Evolutionary conservation across 2,888 invertebrate species (phyloP), one percentile per base, ranked within the genome.

Genomic region (Orchesella flavescens): DNA sequence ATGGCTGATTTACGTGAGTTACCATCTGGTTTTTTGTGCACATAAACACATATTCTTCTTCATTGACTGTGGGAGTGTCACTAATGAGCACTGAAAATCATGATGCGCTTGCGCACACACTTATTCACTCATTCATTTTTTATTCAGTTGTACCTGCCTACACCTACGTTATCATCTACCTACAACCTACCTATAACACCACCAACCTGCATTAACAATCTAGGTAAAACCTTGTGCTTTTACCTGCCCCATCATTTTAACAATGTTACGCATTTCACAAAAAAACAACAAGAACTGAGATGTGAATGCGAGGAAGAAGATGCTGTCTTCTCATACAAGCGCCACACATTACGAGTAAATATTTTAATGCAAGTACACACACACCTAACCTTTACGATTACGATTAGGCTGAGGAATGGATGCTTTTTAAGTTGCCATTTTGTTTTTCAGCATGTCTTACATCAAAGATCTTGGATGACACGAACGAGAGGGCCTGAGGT

Each of bases 21-120:
- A 79, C 65, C 68, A 21, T 72, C 61, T 43, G 44, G 59, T 73
- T 73, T n/a, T 80, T 73, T 61, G 59, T 69, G 23, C 23, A 53
- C 23, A 23, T 43, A 34, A 23, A n/a, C 65, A 65, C 61, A 61
- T 61, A 23, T 24, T 61, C 61, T 13, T 15, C 23, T 19, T 34
- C 24, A 44, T 23, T 72, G 72, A 23, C 72, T 79, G 65, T 80
- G 80, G 80, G 80, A 80, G 80, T 80, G 80, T 80, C 80, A 34
- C 80, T 80, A 80, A 80, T 80, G 80, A 80, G 73, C 59, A 73
- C 72, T 73, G 80, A 73, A 73, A 80, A 53, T 34, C 57, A 71
- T 17, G 57, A 55, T 43, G 34, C 10, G 34, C 44, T 44, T 43
- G 15, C 24, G 24, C 57, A 13, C 61, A 61, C 61, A 24, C 63